A percentile compares a stretch with the other conserved stretches of the same genome.
Conservation (phyloP, 2,797 vertebrate genomes). For the Lutjanus campechanus region DNA sequence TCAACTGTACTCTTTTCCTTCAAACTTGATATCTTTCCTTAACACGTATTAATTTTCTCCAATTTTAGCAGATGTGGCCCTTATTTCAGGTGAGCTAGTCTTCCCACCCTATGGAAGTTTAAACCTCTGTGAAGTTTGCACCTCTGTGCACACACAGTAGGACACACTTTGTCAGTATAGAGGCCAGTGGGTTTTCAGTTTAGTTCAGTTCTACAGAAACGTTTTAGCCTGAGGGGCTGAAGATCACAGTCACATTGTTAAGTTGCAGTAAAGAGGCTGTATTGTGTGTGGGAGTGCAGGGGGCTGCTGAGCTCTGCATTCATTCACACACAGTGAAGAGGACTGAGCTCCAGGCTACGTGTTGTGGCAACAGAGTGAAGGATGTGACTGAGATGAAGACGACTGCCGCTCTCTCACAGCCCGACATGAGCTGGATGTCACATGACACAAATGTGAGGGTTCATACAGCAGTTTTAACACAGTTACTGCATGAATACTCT, state of each 20-base stretch:
- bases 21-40: background rate
- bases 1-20: background rate
- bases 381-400: constrained; percentile 51
- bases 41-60: too few relatives aligned
- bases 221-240: background rate
- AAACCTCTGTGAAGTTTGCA: too few relatives aligned
- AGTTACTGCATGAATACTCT: constrained; percentile 9
- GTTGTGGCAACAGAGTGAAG: constrained; percentile 29
- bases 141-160: background rate
- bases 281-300: constrained; percentile 3
- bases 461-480: background rate
- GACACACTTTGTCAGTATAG: background rate
- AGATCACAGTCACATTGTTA: constrained; percentile 19
- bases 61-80: background rate
- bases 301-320: constrained; percentile 4
- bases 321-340: background rate
- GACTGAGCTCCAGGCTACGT: constrained; percentile 49
- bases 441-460: constrained; percentile 54
- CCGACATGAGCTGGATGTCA: constrained; percentile 44
- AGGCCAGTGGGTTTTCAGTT: background rate
- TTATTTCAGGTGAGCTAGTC: background rate
- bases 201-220: background rate
- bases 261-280: constrained; percentile 31
- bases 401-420: constrained; percentile 30
- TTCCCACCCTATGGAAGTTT: background rate